These are phyloP conservation scores for Himalopsyche anomala DNA, from an alignment of 2,888 invertebrate genomes.

Conservation along the genomic window DNA sequence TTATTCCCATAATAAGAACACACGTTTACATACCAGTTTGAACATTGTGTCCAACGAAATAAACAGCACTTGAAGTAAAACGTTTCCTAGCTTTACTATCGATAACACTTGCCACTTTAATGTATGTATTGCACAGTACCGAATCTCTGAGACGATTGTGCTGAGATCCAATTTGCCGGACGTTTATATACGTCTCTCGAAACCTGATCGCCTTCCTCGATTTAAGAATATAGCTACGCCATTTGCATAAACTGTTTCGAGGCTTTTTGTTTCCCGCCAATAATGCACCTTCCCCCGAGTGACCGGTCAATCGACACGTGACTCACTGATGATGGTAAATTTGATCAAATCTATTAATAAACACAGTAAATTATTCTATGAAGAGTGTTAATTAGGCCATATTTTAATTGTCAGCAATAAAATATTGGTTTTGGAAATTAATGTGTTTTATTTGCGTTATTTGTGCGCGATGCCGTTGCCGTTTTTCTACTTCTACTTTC, in stretches of 20 bases:
- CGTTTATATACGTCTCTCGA: conserved; percentile 52
- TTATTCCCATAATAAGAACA: background rate
- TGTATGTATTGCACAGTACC: background rate
- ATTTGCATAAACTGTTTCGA: conserved; percentile 54
- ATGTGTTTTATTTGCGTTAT: no score
- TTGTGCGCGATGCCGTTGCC: no score
- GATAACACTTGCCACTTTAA: conserved; percentile 11
- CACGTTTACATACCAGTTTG: conserved; percentile 9
- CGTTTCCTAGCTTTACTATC: background rate
- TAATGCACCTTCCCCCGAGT: conserved; percentile 16
- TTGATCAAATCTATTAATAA: no score
- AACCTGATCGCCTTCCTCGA: conserved; percentile 54
- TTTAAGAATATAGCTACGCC: conserved; percentile 35
- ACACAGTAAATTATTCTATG: no score
- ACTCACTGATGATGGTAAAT: background rate
- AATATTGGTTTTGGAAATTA: no score
- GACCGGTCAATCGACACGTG: conserved; percentile 1
- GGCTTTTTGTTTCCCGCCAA: conserved; percentile 42
- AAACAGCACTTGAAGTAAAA: background rate
- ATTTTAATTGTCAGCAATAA: no score
- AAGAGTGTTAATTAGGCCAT: no score
- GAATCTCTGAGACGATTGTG: conserved; percentile 50
- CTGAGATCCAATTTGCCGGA: background rate
- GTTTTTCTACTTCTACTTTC: no score
- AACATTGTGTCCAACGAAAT: background rate